Percentiles rank a stretch among this genome's conserved stretches.
phyloP scores from a whole-genome alignment of 2,888 invertebrate genomes.

The Caradrina kadenii region DNA sequence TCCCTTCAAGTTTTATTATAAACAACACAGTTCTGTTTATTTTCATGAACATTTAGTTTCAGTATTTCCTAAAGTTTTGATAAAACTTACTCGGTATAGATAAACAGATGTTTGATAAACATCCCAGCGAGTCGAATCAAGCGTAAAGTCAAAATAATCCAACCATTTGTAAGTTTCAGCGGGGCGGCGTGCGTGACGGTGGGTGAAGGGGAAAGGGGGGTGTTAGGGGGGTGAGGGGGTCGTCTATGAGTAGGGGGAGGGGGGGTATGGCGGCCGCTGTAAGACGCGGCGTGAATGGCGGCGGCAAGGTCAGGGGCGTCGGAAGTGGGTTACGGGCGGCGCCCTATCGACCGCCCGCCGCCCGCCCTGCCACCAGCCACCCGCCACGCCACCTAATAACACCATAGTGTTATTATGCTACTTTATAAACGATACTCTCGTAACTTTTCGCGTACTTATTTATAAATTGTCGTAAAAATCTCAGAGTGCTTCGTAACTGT shows the following conservation, averaged over 20 bases:
- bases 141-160: conserved; percentile 77
- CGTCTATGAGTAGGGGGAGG: conserved; percentile 63
- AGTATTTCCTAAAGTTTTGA: conserved; percentile 36
- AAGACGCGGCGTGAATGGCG: conserved; percentile 88
- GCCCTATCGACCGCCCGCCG: conserved; percentile 85
- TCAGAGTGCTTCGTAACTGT: conserved; percentile 10
- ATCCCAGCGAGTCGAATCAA: conserved; percentile 67
- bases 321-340: conserved; percentile 90
- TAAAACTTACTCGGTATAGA: conserved; percentile 62
- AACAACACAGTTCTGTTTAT: conserved; percentile 46
- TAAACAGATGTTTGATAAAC: conserved; percentile 68
- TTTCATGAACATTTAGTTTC: conserved; percentile 33
- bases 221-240: conserved; percentile 64
- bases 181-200: conserved; percentile 61
- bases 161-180: conserved; percentile 77
- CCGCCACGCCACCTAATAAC: conserved; percentile 61
- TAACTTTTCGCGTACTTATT: conserved; percentile 42
- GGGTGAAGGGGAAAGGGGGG: conserved; percentile 53
- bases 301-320: conserved; percentile 89
- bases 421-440: conserved; percentile 55
- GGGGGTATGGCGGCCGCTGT: conserved; percentile 70
- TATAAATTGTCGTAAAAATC: conserved; percentile 29
- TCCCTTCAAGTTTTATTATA: conserved; percentile 4
- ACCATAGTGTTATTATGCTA: conserved; percentile 57
- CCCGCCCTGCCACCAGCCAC: conserved; percentile 55